These are phyloP conservation scores for Otocyon megalotis DNA, from an alignment of 2,113 vertebrate species.

Conservation along the genomic window DNA sequence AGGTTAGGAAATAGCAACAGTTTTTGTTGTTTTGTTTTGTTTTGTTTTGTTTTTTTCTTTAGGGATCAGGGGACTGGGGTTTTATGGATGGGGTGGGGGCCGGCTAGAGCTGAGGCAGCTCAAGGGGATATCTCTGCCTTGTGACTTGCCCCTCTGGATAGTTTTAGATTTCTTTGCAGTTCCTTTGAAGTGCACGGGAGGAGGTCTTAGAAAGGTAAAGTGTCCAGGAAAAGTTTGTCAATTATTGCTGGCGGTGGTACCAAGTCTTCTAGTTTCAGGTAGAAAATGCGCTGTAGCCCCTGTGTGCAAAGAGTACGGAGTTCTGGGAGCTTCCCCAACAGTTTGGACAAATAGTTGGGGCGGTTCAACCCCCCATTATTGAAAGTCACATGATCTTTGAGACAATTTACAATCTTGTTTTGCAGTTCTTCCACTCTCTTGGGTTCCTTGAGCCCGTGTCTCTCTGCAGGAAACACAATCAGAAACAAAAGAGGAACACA, in stretches of 20 bases:
- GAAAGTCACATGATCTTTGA: constrained; percentile 99
- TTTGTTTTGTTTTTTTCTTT: constrained; percentile 69
- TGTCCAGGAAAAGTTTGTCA: constrained; percentile 99
- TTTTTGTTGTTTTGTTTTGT: constrained; percentile 68
- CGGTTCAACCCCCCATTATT: constrained; percentile 97
- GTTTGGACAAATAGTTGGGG: constrained; percentile 99
- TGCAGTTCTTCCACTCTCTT: constrained; percentile 99
- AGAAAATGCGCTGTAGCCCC: constrained; percentile 99
- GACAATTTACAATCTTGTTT: constrained; percentile 99
- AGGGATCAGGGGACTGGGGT: constrained; percentile 43
- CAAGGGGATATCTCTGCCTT: constrained; percentile 77
- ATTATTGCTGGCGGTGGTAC: constrained; percentile 99
- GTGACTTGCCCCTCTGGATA: constrained; percentile 76
- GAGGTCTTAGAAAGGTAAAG: constrained; percentile 95
- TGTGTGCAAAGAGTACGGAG: constrained; percentile 99
- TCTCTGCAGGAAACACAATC: constrained; percentile 86
- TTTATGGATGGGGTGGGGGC: constrained; percentile 44
- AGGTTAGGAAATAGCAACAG: constrained; percentile 86
- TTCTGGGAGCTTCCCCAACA: constrained; percentile 99
- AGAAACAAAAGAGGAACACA: constrained; percentile 74
- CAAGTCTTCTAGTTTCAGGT: constrained; percentile 99
- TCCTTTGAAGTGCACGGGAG: constrained; percentile 80
- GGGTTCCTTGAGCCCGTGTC: constrained; percentile 98
- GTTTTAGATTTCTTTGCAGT: constrained; percentile 77
- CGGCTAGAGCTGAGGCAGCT: constrained; percentile 72